phyloP scores from a whole-genome alignment of 2,797 vertebrate genomes.

The Lepus townsendii region DNA sequence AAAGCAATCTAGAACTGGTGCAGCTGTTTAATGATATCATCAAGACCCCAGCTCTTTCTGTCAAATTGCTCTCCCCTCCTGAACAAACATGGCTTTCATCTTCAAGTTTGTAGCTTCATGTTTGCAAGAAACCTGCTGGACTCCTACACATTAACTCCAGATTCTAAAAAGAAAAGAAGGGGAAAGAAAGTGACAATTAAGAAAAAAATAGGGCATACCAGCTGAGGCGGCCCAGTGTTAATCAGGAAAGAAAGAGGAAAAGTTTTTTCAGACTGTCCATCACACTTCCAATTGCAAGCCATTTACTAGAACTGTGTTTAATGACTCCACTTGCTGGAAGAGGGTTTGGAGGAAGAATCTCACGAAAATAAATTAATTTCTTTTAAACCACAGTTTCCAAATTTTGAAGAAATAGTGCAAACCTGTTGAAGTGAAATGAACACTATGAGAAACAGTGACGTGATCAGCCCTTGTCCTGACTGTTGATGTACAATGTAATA shows the following conservation, averaged over 20 bases:
- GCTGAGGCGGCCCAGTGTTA: neutral
- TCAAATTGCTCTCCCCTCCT: neutral
- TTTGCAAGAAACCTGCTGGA: neutral
- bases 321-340: neutral
- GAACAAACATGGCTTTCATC: neutral
- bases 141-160: neutral
- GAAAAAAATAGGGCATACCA: neutral
- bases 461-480: too few species aligned
- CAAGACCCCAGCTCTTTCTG: neutral
- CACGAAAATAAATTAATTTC: conserved; percentile 44
- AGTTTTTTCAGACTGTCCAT: neutral
- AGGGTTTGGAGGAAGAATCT: neutral
- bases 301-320: conserved; percentile 15
- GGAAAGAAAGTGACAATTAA: neutral
- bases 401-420: neutral
- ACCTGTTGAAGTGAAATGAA: too few species aligned
- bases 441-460: too few species aligned
- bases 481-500: too few species aligned
- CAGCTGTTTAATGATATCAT: neutral
- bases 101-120: neutral
- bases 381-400: conserved; percentile 55
- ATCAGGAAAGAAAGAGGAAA: neutral
- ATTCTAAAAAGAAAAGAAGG: neutral
- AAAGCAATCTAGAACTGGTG: neutral
- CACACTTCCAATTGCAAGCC: neutral